Conservation (phyloP, 2,888 invertebrate genomes). For the Lymantria dispar region DNA sequence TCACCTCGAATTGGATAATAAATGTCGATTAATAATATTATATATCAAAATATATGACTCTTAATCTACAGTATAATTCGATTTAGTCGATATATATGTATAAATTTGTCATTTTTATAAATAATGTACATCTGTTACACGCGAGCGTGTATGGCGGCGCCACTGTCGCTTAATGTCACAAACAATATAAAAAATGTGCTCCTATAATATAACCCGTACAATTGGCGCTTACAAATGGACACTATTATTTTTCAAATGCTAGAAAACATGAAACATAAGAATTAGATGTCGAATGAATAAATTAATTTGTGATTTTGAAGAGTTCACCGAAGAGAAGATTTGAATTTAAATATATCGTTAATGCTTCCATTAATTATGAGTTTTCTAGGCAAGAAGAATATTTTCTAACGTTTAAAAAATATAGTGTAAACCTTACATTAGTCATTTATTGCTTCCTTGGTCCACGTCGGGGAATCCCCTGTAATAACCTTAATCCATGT, state of each 20-base stretch:
- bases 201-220: slow-evolving; percentile 16
- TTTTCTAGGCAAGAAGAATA: too few relatives aligned
- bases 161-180: slow-evolving; percentile 11
- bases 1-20: slow-evolving; percentile 7
- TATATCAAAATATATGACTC: slow-evolving; percentile 35
- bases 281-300: background rate
- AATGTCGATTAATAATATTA: slow-evolving; percentile 13
- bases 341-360: too few relatives aligned
- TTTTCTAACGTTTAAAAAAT: too few relatives aligned
- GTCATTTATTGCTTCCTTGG: too few relatives aligned
- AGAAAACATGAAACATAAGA: background rate
- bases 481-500: too few relatives aligned
- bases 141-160: slow-evolving; percentile 5
- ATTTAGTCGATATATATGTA: slow-evolving; percentile 12
- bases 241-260: background rate
- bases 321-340: too few relatives aligned
- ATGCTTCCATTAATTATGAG: too few relatives aligned
- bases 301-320: background rate
- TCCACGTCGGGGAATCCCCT: too few relatives aligned
- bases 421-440: too few relatives aligned
- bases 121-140: slow-evolving; percentile 22
- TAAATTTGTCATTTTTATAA: slow-evolving; percentile 36
- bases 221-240: background rate
- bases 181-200: slow-evolving; percentile 7
- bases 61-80: slow-evolving; percentile 21